Base-by-base conservation (phyloP, 2,113 vertebrate genomes). In the Hemibagrus wyckioides region DNA sequence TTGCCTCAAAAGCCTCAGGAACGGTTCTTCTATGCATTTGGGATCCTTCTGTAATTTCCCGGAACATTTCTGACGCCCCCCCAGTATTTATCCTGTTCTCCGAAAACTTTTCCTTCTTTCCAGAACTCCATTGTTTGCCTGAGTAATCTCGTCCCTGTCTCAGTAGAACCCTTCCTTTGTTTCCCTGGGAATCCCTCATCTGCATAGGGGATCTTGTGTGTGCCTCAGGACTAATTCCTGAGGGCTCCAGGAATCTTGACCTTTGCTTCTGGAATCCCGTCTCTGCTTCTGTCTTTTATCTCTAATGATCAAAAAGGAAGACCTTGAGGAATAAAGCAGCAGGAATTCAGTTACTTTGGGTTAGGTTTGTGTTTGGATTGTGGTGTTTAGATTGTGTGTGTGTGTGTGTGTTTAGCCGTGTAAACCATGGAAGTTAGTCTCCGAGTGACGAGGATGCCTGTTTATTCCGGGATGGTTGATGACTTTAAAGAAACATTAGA, bases 231-330 rank as follows among this genome's bases (percentile, higher is more conserved):
- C 14, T 63, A 30, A 50, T 83, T 83, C 81, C 81, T 17, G 17
- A 13, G 21, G 80, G 56, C 56, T 44, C 56, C 56, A 9, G 80
- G 80, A 61, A 82, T 82, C 25, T 61, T 82, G 57, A 82, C 80
- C 80, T 63, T 61, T 82, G 80, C 80, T 56, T 82, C 2, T 36
- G 56, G 52, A 57, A 80, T 80, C 77, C 50, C 5, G 77, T 56
- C 30, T 57, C 6, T 81, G 7, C 54, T 59, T 59, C 80, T 61
- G 56, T 28, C 25, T 44, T 82, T 59, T 63, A 82, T 61, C 57
- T 63, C 25, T 82, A 36, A 8, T 48, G 59, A 82, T 65, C 4
- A 65, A 44, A 50, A n/a, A 41, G 59, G 39, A 82, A 65, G 28
- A n/a, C 0, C 6, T 30, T 44, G 10, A 82, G 81, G 59, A 48